phyloP scores from a whole-genome alignment of 2,888 invertebrate species.

The Diloba caeruleocephala region DNA sequence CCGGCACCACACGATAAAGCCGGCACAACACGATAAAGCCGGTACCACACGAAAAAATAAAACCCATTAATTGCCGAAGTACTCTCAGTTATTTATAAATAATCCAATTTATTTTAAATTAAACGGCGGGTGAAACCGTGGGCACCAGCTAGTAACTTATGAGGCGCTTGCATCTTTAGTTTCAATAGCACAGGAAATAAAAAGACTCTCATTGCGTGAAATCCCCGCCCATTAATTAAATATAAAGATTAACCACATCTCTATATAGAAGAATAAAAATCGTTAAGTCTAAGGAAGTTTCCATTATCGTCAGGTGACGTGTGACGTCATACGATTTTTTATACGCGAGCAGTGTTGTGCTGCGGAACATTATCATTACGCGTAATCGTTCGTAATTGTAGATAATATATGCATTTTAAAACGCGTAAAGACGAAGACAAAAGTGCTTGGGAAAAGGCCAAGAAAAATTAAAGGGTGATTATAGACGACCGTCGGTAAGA shows the following conservation, averaged over 20 bases:
- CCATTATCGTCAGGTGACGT: slow-evolving; percentile 11
- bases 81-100: too few relatives aligned
- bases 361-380: slow-evolving; percentile 33
- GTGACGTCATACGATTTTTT: slow-evolving; percentile 22
- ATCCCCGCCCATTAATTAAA: background rate
- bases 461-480: too few relatives aligned
- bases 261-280: slow-evolving; percentile 12
- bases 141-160: too few relatives aligned
- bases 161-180: too few relatives aligned
- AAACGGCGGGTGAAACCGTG: too few relatives aligned
- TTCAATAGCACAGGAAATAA: too few relatives aligned
- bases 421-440: slow-evolving; percentile 5
- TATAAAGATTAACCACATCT: background rate
- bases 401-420: slow-evolving; percentile 47
- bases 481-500: background rate
- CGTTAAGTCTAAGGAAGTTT: slow-evolving; percentile 30
- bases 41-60: too few relatives aligned
- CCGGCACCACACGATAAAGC: too few relatives aligned
- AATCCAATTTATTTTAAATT: too few relatives aligned
- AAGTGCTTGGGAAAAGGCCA: slow-evolving; percentile 1
- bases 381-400: slow-evolving; percentile 48
- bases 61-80: too few relatives aligned
- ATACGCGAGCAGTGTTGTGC: background rate
- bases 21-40: too few relatives aligned
- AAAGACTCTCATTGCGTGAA: background rate